Conservation (phyloP, 2,888 invertebrate species). For the Cosmia pyralina region DNA sequence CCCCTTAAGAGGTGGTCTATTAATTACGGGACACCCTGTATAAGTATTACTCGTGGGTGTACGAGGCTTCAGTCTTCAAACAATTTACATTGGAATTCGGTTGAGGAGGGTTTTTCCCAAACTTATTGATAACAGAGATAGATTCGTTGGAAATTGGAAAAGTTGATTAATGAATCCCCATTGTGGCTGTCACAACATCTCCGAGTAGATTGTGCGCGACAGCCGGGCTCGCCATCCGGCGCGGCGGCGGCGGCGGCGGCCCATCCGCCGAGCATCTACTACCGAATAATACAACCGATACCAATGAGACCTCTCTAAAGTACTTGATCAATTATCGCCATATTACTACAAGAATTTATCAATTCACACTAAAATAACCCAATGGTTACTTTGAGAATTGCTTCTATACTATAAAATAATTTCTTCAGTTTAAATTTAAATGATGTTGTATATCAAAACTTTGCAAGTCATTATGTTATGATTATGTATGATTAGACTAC, state of each 20-base stretch:
- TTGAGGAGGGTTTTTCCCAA: slow-evolving; percentile 59
- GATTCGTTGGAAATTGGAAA: slow-evolving; percentile 84
- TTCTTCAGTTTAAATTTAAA: too few species aligned
- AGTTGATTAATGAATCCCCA: slow-evolving; percentile 85
- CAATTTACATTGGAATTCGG: slow-evolving; percentile 43
- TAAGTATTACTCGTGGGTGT: neutral
- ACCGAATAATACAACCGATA: slow-evolving; percentile 26
- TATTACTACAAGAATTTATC: too few species aligned
- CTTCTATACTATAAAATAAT: too few species aligned
- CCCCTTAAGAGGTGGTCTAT: too few species aligned
- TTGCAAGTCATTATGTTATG: too few species aligned
- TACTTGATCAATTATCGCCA: slow-evolving; percentile 36
- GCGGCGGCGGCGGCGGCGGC: slow-evolving; percentile 28
- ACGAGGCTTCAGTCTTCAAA: slow-evolving; percentile 17
- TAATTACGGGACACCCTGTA: too few species aligned
- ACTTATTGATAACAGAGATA: slow-evolving; percentile 72
- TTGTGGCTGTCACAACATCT: slow-evolving; percentile 76
- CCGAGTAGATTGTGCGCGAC: slow-evolving; percentile 69
- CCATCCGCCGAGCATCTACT: slow-evolving; percentile 15
- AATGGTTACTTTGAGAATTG: too few species aligned
- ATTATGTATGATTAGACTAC: too few species aligned
- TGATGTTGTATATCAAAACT: too few species aligned
- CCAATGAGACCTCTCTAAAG: slow-evolving; percentile 30
- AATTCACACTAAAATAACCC: too few species aligned
- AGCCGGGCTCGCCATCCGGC: slow-evolving; percentile 27